phyloP scores from a whole-genome alignment of 2,113 vertebrate species.

The Tetraodon nigroviridis region DNA sequence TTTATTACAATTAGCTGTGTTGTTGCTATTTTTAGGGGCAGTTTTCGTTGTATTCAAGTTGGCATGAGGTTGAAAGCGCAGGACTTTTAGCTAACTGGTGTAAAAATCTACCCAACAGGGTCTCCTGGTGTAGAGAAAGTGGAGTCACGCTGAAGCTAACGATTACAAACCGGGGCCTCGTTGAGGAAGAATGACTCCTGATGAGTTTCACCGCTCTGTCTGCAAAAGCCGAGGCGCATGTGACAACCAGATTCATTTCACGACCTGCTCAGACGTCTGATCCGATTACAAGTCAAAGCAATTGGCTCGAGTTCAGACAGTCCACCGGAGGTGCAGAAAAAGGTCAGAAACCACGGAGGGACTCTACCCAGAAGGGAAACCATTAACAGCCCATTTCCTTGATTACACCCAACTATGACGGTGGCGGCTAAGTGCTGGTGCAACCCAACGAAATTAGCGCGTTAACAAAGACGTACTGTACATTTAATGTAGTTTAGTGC shows the following conservation, averaged over 20 bases:
- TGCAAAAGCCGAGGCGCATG: neutral
- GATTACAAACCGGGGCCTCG: too few species aligned
- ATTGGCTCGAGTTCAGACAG: neutral
- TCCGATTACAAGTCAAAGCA: slow-evolving; percentile 10
- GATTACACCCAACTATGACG: neutral
- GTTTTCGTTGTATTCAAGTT: too few species aligned
- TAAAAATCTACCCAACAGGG: too few species aligned
- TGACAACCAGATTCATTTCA: slow-evolving; percentile 17
- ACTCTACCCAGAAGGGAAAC: neutral
- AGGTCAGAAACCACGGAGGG: slow-evolving; percentile 15
- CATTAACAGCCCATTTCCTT: neutral
- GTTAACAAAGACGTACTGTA: too few species aligned
- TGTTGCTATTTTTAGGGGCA: too few species aligned
- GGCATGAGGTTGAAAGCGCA: too few species aligned
- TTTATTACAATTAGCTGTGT: too few species aligned
- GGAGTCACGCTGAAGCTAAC: too few species aligned
- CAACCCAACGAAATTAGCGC: too few species aligned
- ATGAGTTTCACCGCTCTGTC: neutral
- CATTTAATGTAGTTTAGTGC: too few species aligned
- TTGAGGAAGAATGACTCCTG: neutral
- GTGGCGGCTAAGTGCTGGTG: neutral
- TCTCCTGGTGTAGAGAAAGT: too few species aligned
- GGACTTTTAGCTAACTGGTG: too few species aligned
- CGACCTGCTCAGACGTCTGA: slow-evolving; percentile 20
- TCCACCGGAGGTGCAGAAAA: slow-evolving; percentile 8